Evolutionary conservation across 2,797 vertebrate species (phyloP).

Genomic region (Darevskia nairensis): DNA sequence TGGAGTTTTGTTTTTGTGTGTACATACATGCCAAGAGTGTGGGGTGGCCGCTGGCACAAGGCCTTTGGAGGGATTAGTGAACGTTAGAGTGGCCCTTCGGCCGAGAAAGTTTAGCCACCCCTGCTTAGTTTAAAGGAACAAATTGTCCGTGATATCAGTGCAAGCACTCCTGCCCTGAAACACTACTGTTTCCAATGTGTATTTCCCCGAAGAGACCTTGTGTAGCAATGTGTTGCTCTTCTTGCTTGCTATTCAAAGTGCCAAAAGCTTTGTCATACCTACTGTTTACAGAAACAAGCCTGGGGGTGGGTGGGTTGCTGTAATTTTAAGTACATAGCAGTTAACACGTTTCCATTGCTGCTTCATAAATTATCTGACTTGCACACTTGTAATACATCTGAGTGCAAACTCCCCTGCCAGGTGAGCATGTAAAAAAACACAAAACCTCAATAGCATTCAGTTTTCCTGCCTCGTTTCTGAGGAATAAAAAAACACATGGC

Average conservation of each 20-base stretch:
- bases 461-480: not conserved
- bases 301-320: not conserved
- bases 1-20: no score
- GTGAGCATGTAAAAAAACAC: not conserved
- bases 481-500: not conserved
- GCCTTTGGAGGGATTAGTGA: no score
- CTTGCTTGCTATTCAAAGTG: slow-evolving; percentile 19
- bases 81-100: no score
- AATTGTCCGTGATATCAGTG: not conserved
- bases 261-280: not conserved
- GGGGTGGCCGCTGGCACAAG: no score
- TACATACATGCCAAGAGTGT: no score
- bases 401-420: slow-evolving; percentile 1
- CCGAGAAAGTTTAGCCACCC: not conserved
- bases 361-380: slow-evolving; percentile 6
- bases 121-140: not conserved
- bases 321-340: not conserved
- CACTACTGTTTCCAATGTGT: not conserved
- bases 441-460: not conserved
- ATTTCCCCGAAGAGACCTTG: slow-evolving; percentile 30
- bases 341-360: slow-evolving; percentile 24
- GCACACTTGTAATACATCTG: not conserved
- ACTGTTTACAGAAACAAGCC: not conserved
- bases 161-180: not conserved
- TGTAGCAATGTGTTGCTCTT: not conserved